Base-by-base conservation (phyloP, 53 echinoderm and acorn worm species). In the Zoroaster sp. region DNA sequence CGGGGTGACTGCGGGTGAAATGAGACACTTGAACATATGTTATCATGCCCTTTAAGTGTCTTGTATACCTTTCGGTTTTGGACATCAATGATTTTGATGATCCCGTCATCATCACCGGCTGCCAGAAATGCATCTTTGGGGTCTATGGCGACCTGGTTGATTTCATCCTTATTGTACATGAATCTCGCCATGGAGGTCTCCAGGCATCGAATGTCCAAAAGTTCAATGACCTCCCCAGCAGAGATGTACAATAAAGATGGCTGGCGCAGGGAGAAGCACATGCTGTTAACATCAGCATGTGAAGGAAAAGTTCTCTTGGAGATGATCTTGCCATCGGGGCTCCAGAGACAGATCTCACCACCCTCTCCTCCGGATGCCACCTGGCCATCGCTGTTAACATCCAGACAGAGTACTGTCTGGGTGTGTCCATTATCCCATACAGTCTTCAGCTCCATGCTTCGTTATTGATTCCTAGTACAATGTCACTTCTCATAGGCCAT, bases 61-160 rank as follows among this genome's bases (percentile, higher is more conserved):
- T 80, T 76, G 71, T 76, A 83, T 31, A 93, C 34, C 40, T 89
- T 89, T 17, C 70, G 75, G 59, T 86, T 85, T 18, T 81, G 80
- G 4, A 78, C 30, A 47, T 93, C 88, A 0, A 93, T 72, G 21
- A 93, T 63, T 53, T 85, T 89, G 11, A 93, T 36, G 0, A 75
- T 40, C 5, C 93, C 89, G 11, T 85, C 76, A 23, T 93, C 93
- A 40, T 93, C 93, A 15, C 93, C 89, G 0, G 93, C 77, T 3
- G 86, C 93, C 11, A 93, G 85, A 30, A 87, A 93, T 10, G 66
- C 38, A 9, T 89, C 93, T 75, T 85, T 89, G 4, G 89, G 55
- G 45, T 93, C 75, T 1, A 89, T 35, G 6, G 67, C 72, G 13
- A 93, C 18, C 66, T 93, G 87, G 66, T 93, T 93, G 14, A 93